Percentiles rank a stretch among this genome's conserved stretches.
These are phyloP conservation scores for Sisor rabdophorus DNA, from an alignment of 2,113 vertebrate genomes.

Conservation along the genomic window DNA sequence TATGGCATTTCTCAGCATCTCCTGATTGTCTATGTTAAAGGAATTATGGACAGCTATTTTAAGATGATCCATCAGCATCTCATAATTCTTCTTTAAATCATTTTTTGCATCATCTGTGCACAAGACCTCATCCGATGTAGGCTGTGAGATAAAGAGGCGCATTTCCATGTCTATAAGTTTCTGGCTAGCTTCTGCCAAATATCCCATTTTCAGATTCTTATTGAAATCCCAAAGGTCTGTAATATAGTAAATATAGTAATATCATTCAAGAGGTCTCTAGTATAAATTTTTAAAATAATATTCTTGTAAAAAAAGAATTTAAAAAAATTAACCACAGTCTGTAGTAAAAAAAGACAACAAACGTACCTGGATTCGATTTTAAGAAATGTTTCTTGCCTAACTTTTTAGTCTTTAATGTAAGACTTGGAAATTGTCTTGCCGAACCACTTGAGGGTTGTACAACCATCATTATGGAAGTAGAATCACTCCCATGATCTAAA, in stretches of 20 bases:
- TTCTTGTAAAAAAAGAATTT: not conserved
- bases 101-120: conserved; percentile 61
- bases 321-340: not conserved
- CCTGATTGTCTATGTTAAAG: conserved; percentile 56
- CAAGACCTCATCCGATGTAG: conserved; percentile 57
- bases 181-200: conserved; percentile 53
- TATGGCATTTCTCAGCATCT: conserved; percentile 72
- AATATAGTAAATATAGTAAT: not conserved
- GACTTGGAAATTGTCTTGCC: not conserved
- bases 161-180: conserved; percentile 72
- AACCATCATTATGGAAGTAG: not conserved
- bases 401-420: not conserved
- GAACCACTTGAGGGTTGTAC: not conserved
- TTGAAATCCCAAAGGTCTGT: conserved; percentile 37
- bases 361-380: not conserved
- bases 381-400: not conserved
- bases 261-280: too few relatives aligned
- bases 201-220: conserved; percentile 38
- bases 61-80: conserved; percentile 65
- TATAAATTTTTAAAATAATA: not conserved
- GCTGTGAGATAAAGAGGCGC: conserved; percentile 52
- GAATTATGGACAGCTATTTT: conserved; percentile 66
- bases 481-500: not conserved
- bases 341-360: not conserved
- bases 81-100: conserved; percentile 62